Evolutionary conservation across 2,797 vertebrate genomes (phyloP), one percentile per base, ranked within the genome.

Genomic region (Chelmon rostratus): DNA sequence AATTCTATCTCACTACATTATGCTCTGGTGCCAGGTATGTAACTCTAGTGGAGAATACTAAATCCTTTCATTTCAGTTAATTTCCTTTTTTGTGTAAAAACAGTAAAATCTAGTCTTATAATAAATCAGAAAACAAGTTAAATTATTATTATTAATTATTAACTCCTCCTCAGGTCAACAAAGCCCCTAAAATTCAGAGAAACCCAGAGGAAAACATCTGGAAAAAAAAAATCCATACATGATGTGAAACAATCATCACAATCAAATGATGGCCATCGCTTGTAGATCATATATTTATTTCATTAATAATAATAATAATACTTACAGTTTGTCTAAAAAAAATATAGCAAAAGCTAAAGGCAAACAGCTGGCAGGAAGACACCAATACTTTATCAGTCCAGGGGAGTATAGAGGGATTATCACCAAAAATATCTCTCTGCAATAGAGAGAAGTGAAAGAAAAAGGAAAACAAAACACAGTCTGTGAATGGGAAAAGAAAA

Each of bases 271-370:
- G 46, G 62, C 31, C 23, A 70, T 28, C 79, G 53, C 69, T 59
- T 81, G 61, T 86, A 65, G 42, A 84, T 63, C 33, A 75, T 75
- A 77, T 94, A 93, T 97, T 96, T 94, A 95, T 95, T 95, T 86
- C 92, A 94, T 93, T n/a, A 31, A 3, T 90, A 92, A 93, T 96
- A 95, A 95, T 96, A 96, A 93, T 96, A 85, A 93, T 96, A 96
- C 93, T 95, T 95, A 96, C 94, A 96, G 92, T 95, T 91, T 93
- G 91, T 97, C 96, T 95, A 96, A 96, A 97, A n/a, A 66, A 97
- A 92, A 93, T 91, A 94, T 86, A 92, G 94, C 91, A 94, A 90
- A 91, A 91, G 88, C 90, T 92, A 91, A 93, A 93, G 92, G 90
- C 91, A 93, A 90, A 89, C 81, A 85, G 85, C 82, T 85, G 85